Percentiles rank a stretch among this genome's conserved stretches.
Evolutionary conservation across 2,888 invertebrate genomes (phyloP).

Genomic region (Pandemis corylana): DNA sequence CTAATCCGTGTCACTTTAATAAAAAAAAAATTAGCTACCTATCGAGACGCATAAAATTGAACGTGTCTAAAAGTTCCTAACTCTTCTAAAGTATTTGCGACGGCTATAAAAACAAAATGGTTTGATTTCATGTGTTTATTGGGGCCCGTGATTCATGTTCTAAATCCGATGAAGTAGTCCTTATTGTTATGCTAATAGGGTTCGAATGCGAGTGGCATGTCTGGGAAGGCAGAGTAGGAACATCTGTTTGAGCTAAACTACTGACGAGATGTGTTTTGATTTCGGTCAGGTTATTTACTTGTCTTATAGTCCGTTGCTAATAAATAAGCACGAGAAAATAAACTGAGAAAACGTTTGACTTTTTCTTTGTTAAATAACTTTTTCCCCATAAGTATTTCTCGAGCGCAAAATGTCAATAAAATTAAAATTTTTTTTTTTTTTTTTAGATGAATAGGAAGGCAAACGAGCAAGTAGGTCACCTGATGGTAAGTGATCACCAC

Average conservation of each 20-base stretch:
- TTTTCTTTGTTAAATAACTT: no score
- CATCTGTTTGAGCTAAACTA: conserved; percentile 32
- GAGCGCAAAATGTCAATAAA: no score
- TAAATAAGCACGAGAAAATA: conserved; percentile 1
- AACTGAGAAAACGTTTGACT: no score
- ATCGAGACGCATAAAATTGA: neutral
- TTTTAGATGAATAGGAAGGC: no score
- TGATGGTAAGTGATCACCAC: no score
- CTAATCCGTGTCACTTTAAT: no score
- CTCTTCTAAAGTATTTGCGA: conserved; percentile 38
- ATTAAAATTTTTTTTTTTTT: no score
- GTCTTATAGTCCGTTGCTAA: conserved; percentile 9
- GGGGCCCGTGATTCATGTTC: conserved; percentile 44
- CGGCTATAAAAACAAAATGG: conserved; percentile 62
- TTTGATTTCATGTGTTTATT: conserved; percentile 58
- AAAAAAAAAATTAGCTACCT: no score
- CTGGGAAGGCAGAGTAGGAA: conserved; percentile 10
- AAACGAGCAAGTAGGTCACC: no score
- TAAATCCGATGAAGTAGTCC: conserved; percentile 14
- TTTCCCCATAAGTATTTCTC: no score
- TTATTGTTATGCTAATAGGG: neutral
- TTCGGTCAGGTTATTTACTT: conserved; percentile 13
- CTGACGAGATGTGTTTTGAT: conserved; percentile 25
- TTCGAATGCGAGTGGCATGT: neutral
- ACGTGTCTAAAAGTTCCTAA: conserved; percentile 16